These are phyloP conservation scores for Zoanthus solanderi DNA, from an alignment of 92 coral and sea anemone species.

Conservation along the genomic window DNA sequence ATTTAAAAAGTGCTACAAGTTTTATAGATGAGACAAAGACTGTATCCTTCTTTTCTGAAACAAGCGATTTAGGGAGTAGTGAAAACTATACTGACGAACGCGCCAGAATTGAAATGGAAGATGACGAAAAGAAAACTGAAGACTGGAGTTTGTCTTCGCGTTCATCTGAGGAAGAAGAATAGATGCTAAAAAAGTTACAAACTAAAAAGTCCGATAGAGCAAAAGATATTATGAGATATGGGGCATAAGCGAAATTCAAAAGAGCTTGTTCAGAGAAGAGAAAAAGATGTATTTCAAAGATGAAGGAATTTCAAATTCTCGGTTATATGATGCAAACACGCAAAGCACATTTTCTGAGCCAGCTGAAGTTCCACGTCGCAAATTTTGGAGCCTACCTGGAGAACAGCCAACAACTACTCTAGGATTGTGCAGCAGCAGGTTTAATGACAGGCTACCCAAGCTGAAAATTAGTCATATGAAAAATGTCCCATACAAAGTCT, in stretches of 20 bases:
- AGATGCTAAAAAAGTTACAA: constrained; percentile 8
- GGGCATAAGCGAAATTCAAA: neutral
- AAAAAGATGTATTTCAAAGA: neutral
- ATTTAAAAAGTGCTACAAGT: neutral
- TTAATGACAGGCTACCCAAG: too few relatives aligned
- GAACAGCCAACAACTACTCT: constrained; percentile 10
- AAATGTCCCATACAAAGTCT: too few relatives aligned
- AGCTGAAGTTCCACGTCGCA: constrained; percentile 9
- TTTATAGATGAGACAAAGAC: constrained; percentile 23
- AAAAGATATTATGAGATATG: constrained; percentile 49
- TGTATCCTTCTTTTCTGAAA: neutral
- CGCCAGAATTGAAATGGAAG: neutral
- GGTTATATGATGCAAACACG: neutral
- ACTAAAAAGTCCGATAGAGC: constrained; percentile 39
- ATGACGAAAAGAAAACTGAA: neutral
- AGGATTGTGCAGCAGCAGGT: too few relatives aligned
- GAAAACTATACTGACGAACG: neutral
- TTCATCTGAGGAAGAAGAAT: constrained; percentile 46
- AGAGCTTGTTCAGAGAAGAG: neutral
- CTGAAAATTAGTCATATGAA: too few relatives aligned
- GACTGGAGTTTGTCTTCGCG: constrained; percentile 15
- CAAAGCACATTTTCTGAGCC: neutral
- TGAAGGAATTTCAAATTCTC: neutral
- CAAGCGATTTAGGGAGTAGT: constrained; percentile 19
- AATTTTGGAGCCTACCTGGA: constrained; percentile 19